These are phyloP conservation scores for Alcedo atthis DNA, from an alignment of 2,797 vertebrate species.

Conservation along the genomic window DNA sequence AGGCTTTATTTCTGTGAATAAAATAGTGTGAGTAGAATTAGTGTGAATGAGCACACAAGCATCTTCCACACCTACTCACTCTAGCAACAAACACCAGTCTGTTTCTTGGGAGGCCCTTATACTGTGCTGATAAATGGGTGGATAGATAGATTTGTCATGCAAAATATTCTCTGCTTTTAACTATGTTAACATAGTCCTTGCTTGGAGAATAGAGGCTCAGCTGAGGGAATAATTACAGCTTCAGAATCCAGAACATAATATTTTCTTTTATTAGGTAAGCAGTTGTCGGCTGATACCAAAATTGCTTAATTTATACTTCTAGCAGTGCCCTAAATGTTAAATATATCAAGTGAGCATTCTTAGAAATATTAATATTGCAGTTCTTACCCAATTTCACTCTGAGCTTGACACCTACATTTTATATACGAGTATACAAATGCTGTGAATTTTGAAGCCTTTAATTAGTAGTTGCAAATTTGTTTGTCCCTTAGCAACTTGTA, in stretches of 20 bases:
- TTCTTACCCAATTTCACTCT: constrained; percentile 6
- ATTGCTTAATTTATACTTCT: constrained; percentile 69
- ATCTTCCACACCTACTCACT: accelerated
- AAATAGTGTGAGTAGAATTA: too few species aligned
- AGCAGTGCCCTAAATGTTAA: constrained; percentile 40
- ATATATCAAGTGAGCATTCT: constrained; percentile 25
- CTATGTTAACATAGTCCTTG: constrained; percentile 39
- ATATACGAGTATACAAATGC: background rate
- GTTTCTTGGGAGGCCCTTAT: background rate
- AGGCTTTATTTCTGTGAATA: background rate
- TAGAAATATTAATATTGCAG: constrained; percentile 17
- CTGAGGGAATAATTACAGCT: constrained; percentile 70
- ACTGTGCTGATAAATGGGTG: background rate
- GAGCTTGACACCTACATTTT: constrained; percentile 26
- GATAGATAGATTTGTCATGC: constrained; percentile 19
- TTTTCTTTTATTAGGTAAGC: constrained; percentile 68
- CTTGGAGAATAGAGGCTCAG: constrained; percentile 51
- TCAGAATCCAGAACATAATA: constrained; percentile 52
- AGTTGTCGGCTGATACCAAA: constrained; percentile 61
- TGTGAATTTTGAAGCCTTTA: constrained; percentile 55
- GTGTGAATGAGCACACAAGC: background rate
- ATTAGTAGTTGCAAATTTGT: constrained; percentile 60
- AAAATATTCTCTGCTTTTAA: constrained; percentile 32
- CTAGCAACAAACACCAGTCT: background rate
- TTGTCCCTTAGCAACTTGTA: constrained; percentile 59